These are phyloP conservation scores for Trigoniulus corallinus DNA, from an alignment of 1,140 invertebrate genomes.

Conservation along the genomic window DNA sequence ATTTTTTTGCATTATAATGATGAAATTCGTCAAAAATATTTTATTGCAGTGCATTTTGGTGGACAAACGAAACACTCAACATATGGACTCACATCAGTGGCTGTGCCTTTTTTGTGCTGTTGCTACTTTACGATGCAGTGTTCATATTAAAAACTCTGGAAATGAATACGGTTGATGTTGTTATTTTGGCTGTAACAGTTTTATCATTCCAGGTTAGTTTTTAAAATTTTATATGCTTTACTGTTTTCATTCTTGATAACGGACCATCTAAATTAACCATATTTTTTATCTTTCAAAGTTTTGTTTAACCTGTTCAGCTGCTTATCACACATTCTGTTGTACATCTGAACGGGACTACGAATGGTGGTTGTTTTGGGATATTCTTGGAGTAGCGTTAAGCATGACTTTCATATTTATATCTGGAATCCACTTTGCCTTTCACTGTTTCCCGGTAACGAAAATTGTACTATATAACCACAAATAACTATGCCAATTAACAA, in stretches of 20 bases:
- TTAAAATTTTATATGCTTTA: slow-evolving; percentile 3
- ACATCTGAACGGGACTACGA: slow-evolving; percentile 71
- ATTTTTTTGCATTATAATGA: too few relatives aligned
- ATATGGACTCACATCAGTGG: slow-evolving; percentile 93
- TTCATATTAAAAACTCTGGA: slow-evolving; percentile 30
- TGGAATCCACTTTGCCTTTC: slow-evolving; percentile 92
- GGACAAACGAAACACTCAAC: slow-evolving; percentile 94
- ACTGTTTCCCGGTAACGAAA: slow-evolving; percentile 64
- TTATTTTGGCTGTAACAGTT: slow-evolving; percentile 62
- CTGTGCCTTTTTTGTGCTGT: slow-evolving; percentile 65
- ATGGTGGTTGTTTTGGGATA: slow-evolving; percentile 73
- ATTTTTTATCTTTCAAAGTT: slow-evolving; percentile 39
- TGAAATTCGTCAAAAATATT: too few relatives aligned
- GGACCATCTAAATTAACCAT: background rate
- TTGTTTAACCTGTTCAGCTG: slow-evolving; percentile 79
- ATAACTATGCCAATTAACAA: background rate
- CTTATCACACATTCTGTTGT: slow-evolving; percentile 90
- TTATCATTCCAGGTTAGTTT: slow-evolving; percentile 65
- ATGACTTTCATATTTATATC: slow-evolving; percentile 86
- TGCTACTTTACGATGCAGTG: slow-evolving; percentile 58
- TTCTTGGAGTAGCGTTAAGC: slow-evolving; percentile 82
- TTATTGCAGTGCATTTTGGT: slow-evolving; percentile 74
- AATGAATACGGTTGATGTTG: slow-evolving; percentile 46
- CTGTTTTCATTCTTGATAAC: background rate
- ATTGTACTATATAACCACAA: background rate